Percentiles rank a stretch among this genome's conserved stretches.
These are phyloP conservation scores for Agriopis aurantiaria DNA, from an alignment of 2,888 invertebrate species.

Conservation along the genomic window DNA sequence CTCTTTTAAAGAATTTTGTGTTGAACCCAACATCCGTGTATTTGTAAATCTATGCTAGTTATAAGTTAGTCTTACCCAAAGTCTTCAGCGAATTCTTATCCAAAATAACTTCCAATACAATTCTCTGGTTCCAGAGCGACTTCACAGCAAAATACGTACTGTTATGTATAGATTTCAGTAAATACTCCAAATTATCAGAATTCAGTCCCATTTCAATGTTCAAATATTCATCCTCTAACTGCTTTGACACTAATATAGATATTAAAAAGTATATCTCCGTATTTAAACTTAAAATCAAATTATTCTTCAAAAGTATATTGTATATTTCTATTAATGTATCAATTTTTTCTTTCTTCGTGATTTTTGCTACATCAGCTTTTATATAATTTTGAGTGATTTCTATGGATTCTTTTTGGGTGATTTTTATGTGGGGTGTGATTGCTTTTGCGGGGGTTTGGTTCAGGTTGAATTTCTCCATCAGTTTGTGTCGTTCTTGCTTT, in stretches of 20 bases:
- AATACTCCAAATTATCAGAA: slow-evolving; percentile 57
- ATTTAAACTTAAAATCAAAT: slow-evolving; percentile 88
- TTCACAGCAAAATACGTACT: slow-evolving; percentile 92
- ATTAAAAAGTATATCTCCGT: slow-evolving; percentile 90
- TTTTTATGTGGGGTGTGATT: slow-evolving; percentile 67
- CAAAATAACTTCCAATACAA: slow-evolving; percentile 84
- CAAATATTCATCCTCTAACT: slow-evolving; percentile 68
- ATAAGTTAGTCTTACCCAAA: slow-evolving; percentile 49
- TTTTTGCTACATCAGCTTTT: slow-evolving; percentile 72
- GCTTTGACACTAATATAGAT: slow-evolving; percentile 87
- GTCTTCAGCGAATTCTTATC: slow-evolving; percentile 88
- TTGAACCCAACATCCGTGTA: no score
- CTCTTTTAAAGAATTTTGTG: no score
- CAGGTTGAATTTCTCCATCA: slow-evolving; percentile 81
- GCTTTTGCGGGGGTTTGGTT: slow-evolving; percentile 64
- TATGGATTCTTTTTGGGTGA: slow-evolving; percentile 62
- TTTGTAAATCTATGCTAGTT: no score
- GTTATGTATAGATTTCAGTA: slow-evolving; percentile 87
- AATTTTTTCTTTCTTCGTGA: slow-evolving; percentile 82
- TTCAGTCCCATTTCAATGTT: slow-evolving; percentile 56
- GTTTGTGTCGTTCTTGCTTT: slow-evolving; percentile 76
- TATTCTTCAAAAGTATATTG: slow-evolving; percentile 84
- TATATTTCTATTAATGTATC: slow-evolving; percentile 87
- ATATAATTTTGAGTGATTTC: slow-evolving; percentile 64
- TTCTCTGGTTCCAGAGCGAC: slow-evolving; percentile 87